These are phyloP conservation scores for Helicoverpa armigera DNA, from an alignment of 1,140 invertebrate genomes.

Conservation along the genomic window DNA sequence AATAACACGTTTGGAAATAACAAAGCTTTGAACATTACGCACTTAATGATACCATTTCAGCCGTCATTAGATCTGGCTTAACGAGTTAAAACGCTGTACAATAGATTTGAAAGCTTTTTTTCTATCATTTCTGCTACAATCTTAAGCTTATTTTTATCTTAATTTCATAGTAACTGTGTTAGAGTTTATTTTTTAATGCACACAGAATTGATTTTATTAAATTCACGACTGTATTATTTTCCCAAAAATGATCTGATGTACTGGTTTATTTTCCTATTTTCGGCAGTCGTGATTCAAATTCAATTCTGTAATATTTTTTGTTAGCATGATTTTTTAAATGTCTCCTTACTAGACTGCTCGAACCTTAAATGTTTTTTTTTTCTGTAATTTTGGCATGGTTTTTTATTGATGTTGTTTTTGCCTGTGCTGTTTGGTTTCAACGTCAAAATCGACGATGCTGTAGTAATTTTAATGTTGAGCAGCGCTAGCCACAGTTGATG, in stretches of 20 bases:
- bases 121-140: constrained; percentile 78
- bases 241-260: background rate
- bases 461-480: background rate
- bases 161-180: constrained; percentile 79
- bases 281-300: constrained; percentile 8
- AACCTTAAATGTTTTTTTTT: constrained; percentile 69
- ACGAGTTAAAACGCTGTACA: constrained; percentile 77
- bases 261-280: background rate
- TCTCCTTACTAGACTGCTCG: constrained; percentile 79
- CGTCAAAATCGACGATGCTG: constrained; percentile 31
- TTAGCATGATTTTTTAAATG: constrained; percentile 78
- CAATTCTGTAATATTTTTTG: constrained; percentile 48
- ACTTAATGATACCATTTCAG: constrained; percentile 69
- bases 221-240: background rate
- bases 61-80: constrained; percentile 73
- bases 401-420: constrained; percentile 78
- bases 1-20: constrained; percentile 80
- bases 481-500: background rate
- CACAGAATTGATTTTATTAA: constrained; percentile 53
- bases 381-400: constrained; percentile 77
- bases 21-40: constrained; percentile 74
- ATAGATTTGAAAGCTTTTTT: constrained; percentile 83
- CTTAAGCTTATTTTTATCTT: constrained; percentile 76
- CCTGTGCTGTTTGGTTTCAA: constrained; percentile 68
- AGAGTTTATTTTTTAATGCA: constrained; percentile 71